These are phyloP conservation scores for Drosophila maculinotata DNA, from an alignment of 2,888 invertebrate species.

Conservation along the genomic window DNA sequence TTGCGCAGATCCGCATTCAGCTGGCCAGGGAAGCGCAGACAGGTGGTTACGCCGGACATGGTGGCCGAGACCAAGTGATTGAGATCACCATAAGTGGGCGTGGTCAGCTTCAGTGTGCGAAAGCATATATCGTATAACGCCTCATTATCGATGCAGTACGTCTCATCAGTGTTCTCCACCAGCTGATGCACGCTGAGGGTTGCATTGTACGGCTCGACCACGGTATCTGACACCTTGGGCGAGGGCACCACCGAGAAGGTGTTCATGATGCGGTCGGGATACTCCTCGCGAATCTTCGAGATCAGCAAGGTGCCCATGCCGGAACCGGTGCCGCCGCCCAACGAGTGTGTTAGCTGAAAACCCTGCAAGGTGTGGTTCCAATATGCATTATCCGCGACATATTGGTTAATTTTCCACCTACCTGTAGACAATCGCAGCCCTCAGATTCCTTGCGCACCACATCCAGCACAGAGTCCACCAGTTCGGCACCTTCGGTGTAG, in stretches of 20 bases:
- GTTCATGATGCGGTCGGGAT: slow-evolving; percentile 94
- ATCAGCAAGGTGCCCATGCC: slow-evolving; percentile 95
- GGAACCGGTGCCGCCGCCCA: slow-evolving; percentile 95
- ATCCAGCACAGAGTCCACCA: slow-evolving; percentile 93
- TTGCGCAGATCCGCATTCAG: slow-evolving; percentile 96
- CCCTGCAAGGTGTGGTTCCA: slow-evolving; percentile 85
- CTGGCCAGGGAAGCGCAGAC: slow-evolving; percentile 96
- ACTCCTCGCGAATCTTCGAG: slow-evolving; percentile 95
- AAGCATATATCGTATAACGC: slow-evolving; percentile 97
- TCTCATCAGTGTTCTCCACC: slow-evolving; percentile 96
- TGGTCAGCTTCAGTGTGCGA: slow-evolving; percentile 93
- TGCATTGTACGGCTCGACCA: slow-evolving; percentile 94
- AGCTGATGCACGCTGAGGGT: slow-evolving; percentile 95
- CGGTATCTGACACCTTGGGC: slow-evolving; percentile 90
- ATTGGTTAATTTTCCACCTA: slow-evolving; percentile 16
- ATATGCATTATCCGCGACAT: background rate
- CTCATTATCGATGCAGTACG: slow-evolving; percentile 96
- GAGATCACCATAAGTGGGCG: slow-evolving; percentile 96
- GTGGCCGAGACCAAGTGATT: slow-evolving; percentile 95
- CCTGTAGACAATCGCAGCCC: slow-evolving; percentile 94
- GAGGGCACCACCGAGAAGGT: slow-evolving; percentile 94
- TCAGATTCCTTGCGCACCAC: slow-evolving; percentile 95
- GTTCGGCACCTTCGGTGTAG: slow-evolving; percentile 96
- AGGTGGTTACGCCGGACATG: slow-evolving; percentile 95
- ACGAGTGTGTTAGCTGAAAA: slow-evolving; percentile 92